Evolutionary conservation across 2,797 vertebrate species (phyloP), one percentile per base, ranked within the genome.

Genomic region (Micropoecilia bifurca): DNA sequence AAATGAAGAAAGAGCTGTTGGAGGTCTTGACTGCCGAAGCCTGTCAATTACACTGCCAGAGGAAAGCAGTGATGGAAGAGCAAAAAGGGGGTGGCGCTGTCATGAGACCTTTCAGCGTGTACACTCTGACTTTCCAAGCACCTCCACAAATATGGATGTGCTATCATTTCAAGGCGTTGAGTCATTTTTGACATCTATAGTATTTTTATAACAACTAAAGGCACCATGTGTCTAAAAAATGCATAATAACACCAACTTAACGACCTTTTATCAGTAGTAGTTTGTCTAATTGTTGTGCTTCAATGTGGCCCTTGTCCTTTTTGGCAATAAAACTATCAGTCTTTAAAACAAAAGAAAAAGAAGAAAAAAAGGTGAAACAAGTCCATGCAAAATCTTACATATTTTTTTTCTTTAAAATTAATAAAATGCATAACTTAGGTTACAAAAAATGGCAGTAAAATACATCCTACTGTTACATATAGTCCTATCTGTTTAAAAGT

Each of bases 1-100:
- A 96, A 96, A 96, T 95, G 94, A 96, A 96, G 95, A 95, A 94
- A 93, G 95, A 95, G 94, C 93, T 93, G 89, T 92, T 92, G 91
- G 93, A 95, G 94, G 91, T 93, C 92, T 91, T 89, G 91, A 93
- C 91, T 93, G 92, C 90, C 90, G 89, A 92, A 90, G 91, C 93
- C 95, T 96, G 95, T 96, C 95, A 96, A 95, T 96, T 96, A 96
- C 88, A 91, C 86, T 73, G 92, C 91, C 89, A 86, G 85, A 89
- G 91, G 91, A 92, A 85, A 89, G 85, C 25, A 75, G 89, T 69
- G 87, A 89, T 85, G 85, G 83, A 89, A 88, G 83, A 89, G 83
- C 88, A 87, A 89, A 71, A 85, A 92, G 89, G 86, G 88, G 84
- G 91, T 74, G 74, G 86, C 88, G 90, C 88, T 86, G 88, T 88